phyloP scores from a whole-genome alignment of 2,888 invertebrate genomes.

The Cryptus armator region DNA sequence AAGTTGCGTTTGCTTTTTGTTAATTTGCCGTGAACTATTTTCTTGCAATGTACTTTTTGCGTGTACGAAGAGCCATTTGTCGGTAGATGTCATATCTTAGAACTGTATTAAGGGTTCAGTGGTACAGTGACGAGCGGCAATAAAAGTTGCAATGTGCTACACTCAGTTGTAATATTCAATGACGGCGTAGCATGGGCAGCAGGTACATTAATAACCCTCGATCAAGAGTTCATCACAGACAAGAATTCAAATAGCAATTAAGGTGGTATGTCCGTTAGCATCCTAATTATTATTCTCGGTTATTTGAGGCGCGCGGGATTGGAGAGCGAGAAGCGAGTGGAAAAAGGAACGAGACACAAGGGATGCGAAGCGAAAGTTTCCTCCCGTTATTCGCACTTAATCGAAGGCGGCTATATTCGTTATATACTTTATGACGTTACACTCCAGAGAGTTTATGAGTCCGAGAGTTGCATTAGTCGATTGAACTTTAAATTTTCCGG shows the following conservation, averaged over 20 bases:
- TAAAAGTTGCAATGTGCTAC: no score
- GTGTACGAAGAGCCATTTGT: no score
- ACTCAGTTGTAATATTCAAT: no score
- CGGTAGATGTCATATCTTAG: no score
- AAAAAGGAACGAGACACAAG: constrained; percentile 26
- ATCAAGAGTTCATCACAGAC: constrained; percentile 76
- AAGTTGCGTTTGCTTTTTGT: background rate
- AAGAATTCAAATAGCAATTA: constrained; percentile 80
- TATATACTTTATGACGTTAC: constrained; percentile 68
- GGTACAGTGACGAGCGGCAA: no score
- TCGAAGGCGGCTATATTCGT: constrained; percentile 56
- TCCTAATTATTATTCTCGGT: constrained; percentile 72
- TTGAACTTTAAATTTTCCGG: constrained; percentile 70
- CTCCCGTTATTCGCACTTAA: constrained; percentile 66
- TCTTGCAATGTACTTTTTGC: no score
- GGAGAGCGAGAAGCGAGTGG: background rate
- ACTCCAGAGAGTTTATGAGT: constrained; percentile 69
- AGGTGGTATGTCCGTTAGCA: constrained; percentile 72
- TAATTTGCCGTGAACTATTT: no score
- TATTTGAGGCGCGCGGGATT: constrained; percentile 48
- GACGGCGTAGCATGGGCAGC: background rate
- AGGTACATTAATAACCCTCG: constrained; percentile 73
- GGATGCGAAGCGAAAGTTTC: constrained; percentile 44
- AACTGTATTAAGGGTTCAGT: no score
- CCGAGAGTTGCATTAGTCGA: constrained; percentile 51